Evolutionary conservation across 1,140 invertebrate genomes (phyloP), one percentile per base, ranked within the genome.

Genomic region (Drosophila mojavensis): DNA sequence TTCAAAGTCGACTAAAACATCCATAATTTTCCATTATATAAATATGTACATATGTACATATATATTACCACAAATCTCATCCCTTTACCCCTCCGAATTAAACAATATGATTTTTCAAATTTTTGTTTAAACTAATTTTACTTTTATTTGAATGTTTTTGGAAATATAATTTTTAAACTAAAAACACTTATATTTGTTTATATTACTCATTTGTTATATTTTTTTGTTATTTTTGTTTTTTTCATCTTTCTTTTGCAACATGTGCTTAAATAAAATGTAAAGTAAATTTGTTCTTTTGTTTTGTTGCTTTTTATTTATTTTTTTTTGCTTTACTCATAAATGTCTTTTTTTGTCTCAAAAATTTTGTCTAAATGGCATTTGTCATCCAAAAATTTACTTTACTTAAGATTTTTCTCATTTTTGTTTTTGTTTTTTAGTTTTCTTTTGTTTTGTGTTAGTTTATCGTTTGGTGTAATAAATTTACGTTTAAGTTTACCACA

Each of bases 351-450:
- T 70, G 83, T 89, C 84, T 89, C 84, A 89, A 89, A 88, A 89
- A 89, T 89, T 89, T 89, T 89, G 84, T 89, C 84, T 89, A 89
- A 89, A 89, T 89, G 84, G 83, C 83, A 84, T 74, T 78, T 89
- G 68, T 84, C 85, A 89, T 89, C 84, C 84, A 89, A 89, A 89
- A 89, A 89, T 89, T 89, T 89, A 89, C 78, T 88, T 88, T 88
- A 88, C 80, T 88, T 89, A 89, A 83, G 80, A 78, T 72, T 88
- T 88, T 89, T 63, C 54, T 79, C 48, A 63, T 75, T 61, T 65
- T 67, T 65, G 26, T 43, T 45, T 48, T 55, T 30, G 10, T 59
- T 73, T 84, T 48, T 62, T 47, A n/a, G 65, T 33, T 67, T 65
- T 33, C 33, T 45, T 48, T 55, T 30, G n/a, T 63, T 73, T 84